phyloP scores from a whole-genome alignment of 2,888 invertebrate species.

The Pocota personata region DNA sequence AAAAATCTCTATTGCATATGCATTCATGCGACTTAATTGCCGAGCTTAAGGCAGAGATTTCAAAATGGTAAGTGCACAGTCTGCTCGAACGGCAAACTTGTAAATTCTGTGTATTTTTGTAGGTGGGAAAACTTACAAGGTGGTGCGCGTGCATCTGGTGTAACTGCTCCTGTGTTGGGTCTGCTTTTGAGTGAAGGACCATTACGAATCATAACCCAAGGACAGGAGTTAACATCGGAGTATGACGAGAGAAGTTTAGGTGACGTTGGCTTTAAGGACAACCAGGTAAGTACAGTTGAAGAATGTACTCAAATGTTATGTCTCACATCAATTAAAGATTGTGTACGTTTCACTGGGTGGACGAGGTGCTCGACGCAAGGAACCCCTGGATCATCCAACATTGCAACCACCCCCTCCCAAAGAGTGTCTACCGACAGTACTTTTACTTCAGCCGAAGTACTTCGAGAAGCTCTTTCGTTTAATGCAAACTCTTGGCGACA shows the following conservation, averaged over 20 bases:
- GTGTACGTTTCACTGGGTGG: slow-evolving; percentile 95
- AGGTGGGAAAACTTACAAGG: slow-evolving; percentile 88
- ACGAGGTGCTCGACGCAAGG: slow-evolving; percentile 84
- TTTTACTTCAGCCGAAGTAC: slow-evolving; percentile 92
- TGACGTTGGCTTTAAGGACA: slow-evolving; percentile 97
- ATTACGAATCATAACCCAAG: slow-evolving; percentile 95
- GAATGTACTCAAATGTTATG: slow-evolving; percentile 11
- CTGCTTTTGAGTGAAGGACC: slow-evolving; percentile 91
- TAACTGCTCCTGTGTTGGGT: slow-evolving; percentile 85
- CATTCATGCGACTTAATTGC: slow-evolving; percentile 94
- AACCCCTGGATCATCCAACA: slow-evolving; percentile 89
- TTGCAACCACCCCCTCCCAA: slow-evolving; percentile 93
- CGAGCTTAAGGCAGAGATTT: slow-evolving; percentile 95
- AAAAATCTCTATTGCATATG: slow-evolving; percentile 92
- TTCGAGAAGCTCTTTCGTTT: slow-evolving; percentile 95
- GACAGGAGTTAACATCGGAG: slow-evolving; percentile 95
- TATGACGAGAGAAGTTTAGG: slow-evolving; percentile 95
- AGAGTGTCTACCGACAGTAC: slow-evolving; percentile 92
- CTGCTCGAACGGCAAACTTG: not conserved
- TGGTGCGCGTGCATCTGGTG: slow-evolving; percentile 79
- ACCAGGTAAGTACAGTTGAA: slow-evolving; percentile 85
- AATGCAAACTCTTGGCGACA: slow-evolving; percentile 94
- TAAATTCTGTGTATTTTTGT: not conserved
- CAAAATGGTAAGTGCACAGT: slow-evolving; percentile 87
- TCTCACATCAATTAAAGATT: slow-evolving; percentile 83